These are phyloP conservation scores for Ursus arctos DNA, from an alignment of 2,113 vertebrate species.

Conservation along the genomic window DNA sequence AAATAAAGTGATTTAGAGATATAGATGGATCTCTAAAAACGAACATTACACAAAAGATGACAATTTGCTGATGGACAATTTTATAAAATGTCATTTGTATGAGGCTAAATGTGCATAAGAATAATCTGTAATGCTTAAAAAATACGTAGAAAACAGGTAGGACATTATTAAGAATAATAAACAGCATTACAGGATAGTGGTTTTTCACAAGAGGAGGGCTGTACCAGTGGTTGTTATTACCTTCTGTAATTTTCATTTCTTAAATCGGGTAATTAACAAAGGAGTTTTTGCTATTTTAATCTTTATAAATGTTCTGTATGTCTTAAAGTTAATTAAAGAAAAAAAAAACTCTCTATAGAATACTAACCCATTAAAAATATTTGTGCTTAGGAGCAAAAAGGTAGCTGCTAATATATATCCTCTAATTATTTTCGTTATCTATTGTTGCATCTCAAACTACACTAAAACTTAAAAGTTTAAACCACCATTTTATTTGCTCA, in stretches of 20 bases:
- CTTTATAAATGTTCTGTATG: not conserved
- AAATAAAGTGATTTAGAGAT: not conserved
- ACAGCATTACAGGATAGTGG: not conserved
- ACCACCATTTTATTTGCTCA: not conserved
- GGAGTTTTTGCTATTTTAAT: not conserved
- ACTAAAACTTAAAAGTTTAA: not conserved
- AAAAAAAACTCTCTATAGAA: not conserved
- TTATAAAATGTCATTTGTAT: not conserved
- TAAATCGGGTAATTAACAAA: not conserved
- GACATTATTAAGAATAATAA: conserved; percentile 36
- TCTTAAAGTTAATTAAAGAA: not conserved
- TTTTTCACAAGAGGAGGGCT: not conserved
- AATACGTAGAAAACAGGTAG: not conserved
- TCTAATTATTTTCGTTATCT: not conserved
- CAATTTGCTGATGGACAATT: not conserved
- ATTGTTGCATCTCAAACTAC: not conserved
- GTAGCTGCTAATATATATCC: not conserved
- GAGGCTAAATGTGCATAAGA: conserved; percentile 30
- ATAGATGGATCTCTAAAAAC: conserved; percentile 2
- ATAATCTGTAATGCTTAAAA: not conserved
- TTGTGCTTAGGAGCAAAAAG: conserved; percentile 30
- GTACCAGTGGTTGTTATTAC: not conserved
- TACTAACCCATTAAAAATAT: conserved; percentile 20
- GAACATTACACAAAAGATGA: not conserved
- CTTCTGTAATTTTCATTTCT: conserved; percentile 30